Percentiles rank a stretch among this genome's conserved stretches.
phyloP scores from a whole-genome alignment of 2,888 invertebrate genomes.

The Volucella bombylans region DNA sequence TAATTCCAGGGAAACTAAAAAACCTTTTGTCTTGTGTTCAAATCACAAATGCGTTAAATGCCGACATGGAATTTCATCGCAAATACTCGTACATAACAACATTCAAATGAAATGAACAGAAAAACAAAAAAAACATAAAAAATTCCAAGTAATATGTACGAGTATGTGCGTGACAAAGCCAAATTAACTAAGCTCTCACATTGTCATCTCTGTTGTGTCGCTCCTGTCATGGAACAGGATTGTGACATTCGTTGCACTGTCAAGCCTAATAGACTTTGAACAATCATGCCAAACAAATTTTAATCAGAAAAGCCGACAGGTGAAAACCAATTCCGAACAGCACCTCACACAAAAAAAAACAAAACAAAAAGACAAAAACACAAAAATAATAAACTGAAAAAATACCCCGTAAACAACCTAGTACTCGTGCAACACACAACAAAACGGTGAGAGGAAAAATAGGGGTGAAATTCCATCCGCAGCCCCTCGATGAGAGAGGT shows the following conservation, averaged over 20 bases:
- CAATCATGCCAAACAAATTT: constrained; percentile 42
- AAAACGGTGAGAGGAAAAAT: not conserved
- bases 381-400: too few relatives aligned
- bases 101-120: too few relatives aligned
- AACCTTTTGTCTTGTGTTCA: too few relatives aligned
- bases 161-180: constrained; percentile 40
- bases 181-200: constrained; percentile 31
- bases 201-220: not conserved
- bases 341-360: constrained; percentile 19
- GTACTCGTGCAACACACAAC: constrained; percentile 12
- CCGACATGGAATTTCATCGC: too few relatives aligned
- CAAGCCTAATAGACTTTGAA: constrained; percentile 48
- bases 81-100: too few relatives aligned
- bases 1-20: too few relatives aligned
- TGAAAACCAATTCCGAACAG: constrained; percentile 54
- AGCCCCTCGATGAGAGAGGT: not conserved
- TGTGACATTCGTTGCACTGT: constrained; percentile 40
- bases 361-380: not conserved
- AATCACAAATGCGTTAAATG: too few relatives aligned
- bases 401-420: not conserved
- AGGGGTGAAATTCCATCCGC: not conserved
- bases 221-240: not conserved
- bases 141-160: not conserved
- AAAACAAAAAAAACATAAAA: not conserved
- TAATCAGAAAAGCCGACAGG: constrained; percentile 57